Conservation (phyloP, 2,113 vertebrate genomes). For the Monopterus albus region DNA sequence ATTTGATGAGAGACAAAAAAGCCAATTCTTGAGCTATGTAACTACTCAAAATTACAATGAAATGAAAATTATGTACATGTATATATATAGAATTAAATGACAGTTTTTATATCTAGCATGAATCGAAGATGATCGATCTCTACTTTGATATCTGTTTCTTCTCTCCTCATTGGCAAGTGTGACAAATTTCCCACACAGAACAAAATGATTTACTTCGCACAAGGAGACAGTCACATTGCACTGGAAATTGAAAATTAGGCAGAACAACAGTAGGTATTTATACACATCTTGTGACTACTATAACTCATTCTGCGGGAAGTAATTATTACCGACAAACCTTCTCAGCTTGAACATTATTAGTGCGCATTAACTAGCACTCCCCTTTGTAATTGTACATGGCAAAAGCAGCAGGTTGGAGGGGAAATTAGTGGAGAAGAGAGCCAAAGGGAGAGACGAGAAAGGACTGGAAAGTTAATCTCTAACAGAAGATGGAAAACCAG, state of each 20-base stretch:
- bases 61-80: conserved; percentile 24
- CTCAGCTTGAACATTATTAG: conserved; percentile 88
- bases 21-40: no score
- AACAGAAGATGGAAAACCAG: conserved; percentile 56
- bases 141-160: conserved; percentile 13
- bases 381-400: conserved; percentile 88
- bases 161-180: conserved; percentile 51
- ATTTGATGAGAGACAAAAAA: conserved; percentile 21
- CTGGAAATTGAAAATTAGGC: conserved; percentile 70
- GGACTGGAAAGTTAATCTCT: conserved; percentile 67
- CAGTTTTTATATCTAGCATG: conserved; percentile 3
- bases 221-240: conserved; percentile 53
- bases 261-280: conserved; percentile 75
- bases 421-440: conserved; percentile 82
- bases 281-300: conserved; percentile 75
- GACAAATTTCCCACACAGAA: conserved; percentile 56
- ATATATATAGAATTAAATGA: conserved; percentile 7
- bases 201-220: conserved; percentile 63
- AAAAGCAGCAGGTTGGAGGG: conserved; percentile 83
- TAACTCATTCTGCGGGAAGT: conserved; percentile 85
- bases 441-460: conserved; percentile 59
- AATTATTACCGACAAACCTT: conserved; percentile 91
- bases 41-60: conserved; percentile 12
- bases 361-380: conserved; percentile 88
- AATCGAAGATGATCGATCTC: conserved; percentile 10